phyloP scores from a whole-genome alignment of 1,140 invertebrate genomes.

The Choristoneura fumiferana region DNA sequence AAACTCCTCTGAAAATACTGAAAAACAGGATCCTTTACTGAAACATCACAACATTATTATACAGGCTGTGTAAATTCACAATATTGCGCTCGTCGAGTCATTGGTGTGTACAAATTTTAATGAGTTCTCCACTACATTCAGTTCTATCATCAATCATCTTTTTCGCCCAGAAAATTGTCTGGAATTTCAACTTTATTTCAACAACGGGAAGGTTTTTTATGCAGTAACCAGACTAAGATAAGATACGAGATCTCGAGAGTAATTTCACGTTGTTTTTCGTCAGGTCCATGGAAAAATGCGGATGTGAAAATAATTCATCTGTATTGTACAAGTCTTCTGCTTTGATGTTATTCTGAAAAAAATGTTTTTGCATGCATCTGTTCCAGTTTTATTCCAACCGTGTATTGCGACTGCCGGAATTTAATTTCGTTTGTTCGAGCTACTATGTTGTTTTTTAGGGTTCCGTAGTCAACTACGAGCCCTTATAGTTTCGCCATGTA shows the following conservation, averaged over 20 bases:
- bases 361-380: constrained; percentile 7
- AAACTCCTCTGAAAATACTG: constrained; percentile 8
- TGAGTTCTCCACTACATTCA: constrained; percentile 34
- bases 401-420: no score
- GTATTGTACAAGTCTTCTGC: constrained; percentile 9
- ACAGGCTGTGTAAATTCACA: constrained; percentile 11
- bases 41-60: constrained; percentile 12
- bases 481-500: no score
- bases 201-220: no score
- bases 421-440: no score
- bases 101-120: constrained; percentile 54
- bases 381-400: constrained; percentile 6
- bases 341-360: constrained; percentile 8
- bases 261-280: neutral
- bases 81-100: constrained; percentile 38
- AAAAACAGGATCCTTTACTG: constrained; percentile 10
- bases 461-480: no score
- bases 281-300: neutral
- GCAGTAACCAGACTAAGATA: no score
- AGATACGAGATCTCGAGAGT: no score
- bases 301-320: constrained; percentile 15
- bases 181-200: no score
- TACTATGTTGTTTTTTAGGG: no score
- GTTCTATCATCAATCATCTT: no score
- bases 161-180: neutral